Base-by-base conservation (phyloP, 2,113 vertebrate species). In the Argyrosomus japonicus region DNA sequence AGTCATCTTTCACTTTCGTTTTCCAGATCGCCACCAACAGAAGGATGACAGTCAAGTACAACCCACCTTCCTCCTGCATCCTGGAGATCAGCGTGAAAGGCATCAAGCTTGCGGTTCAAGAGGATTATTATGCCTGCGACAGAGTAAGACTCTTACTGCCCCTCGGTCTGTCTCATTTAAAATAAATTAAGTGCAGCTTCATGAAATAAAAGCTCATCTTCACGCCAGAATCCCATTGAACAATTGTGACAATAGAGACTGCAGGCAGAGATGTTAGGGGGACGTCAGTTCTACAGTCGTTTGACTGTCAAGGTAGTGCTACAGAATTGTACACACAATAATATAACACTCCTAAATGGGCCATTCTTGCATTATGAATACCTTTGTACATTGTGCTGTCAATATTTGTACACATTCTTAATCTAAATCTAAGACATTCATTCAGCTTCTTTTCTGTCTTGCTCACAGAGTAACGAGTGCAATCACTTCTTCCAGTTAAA, bases 401-500 rank as follows among this genome's bases (percentile, higher is more conserved):
- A 25, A 19, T 50, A 2, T 7, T 21, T 21, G 21, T 53, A 18
- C 32, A 23, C 9, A 14, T 23, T 5, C 3, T 57, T 29, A 8
- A 27, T 75, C 17, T 50, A 40, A 11, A 43, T 54, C 5, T 1
- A 25, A 75, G 12, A 56, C 25, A 50, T 65, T 29, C 25, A 13
- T 51, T 51, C 14, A 53, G 1, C 21, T 11, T 81, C n/a, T 72
- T 48, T 71, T 13, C 13, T 77, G 6, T 69, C 7, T n/a, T 54
- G 76, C 54, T 57, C 18, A 25, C 88, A 99, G 98, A 97, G 94
- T 76, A 97, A 97, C 84, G 97, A 98, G 91, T 98, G 97, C 94
- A 99, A 96, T 92, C 98, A 99, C 95, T 99, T 99, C 94, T 99
- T 99, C 96, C 98, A 99, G 92, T 91, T 99, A 90, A 99, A 99